Evolutionary conservation across 2,888 invertebrate species (phyloP), one percentile per base, ranked within the genome.

Genomic region (Tetragnatha montana): DNA sequence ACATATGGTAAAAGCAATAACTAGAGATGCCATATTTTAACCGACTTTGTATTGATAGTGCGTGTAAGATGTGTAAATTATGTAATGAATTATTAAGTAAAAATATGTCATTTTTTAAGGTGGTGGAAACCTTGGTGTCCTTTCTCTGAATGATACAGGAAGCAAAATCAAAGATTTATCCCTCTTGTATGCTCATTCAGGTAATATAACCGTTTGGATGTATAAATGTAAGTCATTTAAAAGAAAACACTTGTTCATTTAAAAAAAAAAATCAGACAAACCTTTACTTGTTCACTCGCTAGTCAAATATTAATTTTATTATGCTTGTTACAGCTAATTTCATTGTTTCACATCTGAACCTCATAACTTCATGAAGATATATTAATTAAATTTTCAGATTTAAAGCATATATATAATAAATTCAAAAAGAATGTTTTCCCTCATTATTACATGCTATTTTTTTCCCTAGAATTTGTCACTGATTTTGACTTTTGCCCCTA

Each of bases 401-500:
- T 4, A 35, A 35, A 35, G 4, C 35, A 35, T 35, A 12, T 51
- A 35, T 35, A 12, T 51, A 51, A 17, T 8, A 21, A 51, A 10
- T 51, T 71, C 22, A 12, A 21, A 6, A 51, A 49, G 21, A 17
- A 81, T 1, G 2, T 51, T 73, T 0, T 74, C 8, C 49, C 50
- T 81, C n/a, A n/a, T n/a, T n/a, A 35, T 35, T 35, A 35, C 4
- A 4, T 35, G 35, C 4, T 35, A 12, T 35, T 60, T 80, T 70
- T 68, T 69, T 19, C 89, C 81, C 95, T 96, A 82, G 98, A 98
- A 92, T 97, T 97, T 78, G 97, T 98, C 69, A 98, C 98, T 70
- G 98, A 98, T 93, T 96, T 98, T 95, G 97, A 97, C 92, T 98
- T 99, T 93, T 98, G 98, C 51, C 98, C 98, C 8, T 98, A 98